Base-by-base conservation (phyloP, 2,888 invertebrate genomes). In the Galerucella calmariensis region DNA sequence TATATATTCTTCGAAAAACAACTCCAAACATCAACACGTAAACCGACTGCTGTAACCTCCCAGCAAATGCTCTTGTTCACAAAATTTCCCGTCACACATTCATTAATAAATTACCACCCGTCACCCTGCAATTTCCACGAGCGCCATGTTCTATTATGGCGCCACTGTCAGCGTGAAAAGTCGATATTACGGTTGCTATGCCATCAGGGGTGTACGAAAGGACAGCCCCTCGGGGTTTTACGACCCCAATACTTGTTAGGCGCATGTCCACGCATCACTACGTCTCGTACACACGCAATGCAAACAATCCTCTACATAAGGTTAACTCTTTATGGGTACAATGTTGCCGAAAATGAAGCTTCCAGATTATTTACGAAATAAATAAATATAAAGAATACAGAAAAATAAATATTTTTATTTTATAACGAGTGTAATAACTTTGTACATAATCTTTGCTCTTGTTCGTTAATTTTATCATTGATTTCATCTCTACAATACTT, bases 171-270 rank as follows among this genome's bases (percentile, higher is more conserved):
- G 80, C 81, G 81, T 81, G 82, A 83, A 84, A 84, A 83, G 84
- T 84, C 84, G 83, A 84, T 84, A 84, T 78, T 79, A 78, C 80
- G 79, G 83, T 84, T 83, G 84, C 83, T 82, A 83, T 82, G 83
- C 79, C 79, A 77, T 78, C 75, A 75, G 77, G 82, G 83, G 80
- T 81, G 81, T 80, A 75, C 75, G 81, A 78, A 81, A 79, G 80
- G 80, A 79, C 81, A 82, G 82, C 82, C 81, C 81, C 73, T 56
- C 56, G 75, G 78, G 78, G 78, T 76, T 56, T 78, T 75, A 80
- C 63, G 27, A 65, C 63, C 63, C 63, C 46, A 44, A 20, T 46
- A 46, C 2, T 20, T 46, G 14, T 44, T 20, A 74, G 75, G 83
- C 84, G 83, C 83, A 83, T 81, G 83, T 81, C 78, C 82, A 83